These are phyloP conservation scores for Oostethus manadensis DNA, from an alignment of 2,113 vertebrate species.

Conservation along the genomic window DNA sequence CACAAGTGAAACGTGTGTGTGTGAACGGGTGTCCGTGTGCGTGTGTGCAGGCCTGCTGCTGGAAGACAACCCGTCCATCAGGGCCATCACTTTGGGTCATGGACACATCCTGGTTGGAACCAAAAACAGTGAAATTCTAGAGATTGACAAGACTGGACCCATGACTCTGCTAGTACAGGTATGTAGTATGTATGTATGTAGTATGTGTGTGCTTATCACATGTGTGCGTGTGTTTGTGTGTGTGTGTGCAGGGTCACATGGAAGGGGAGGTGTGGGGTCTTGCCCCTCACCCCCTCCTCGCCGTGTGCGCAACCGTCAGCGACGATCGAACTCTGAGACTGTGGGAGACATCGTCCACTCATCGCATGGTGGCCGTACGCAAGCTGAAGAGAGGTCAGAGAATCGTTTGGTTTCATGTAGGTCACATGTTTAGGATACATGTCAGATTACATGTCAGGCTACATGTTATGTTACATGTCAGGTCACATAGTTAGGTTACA, in stretches of 20 bases:
- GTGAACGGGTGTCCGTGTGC: background rate
- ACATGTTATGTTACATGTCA: no score
- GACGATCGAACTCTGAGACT: conserved; percentile 92
- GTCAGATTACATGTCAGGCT: no score
- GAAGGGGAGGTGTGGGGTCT: conserved; percentile 96
- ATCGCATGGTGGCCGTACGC: conserved; percentile 94
- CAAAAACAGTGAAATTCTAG: conserved; percentile 93
- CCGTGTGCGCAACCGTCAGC: conserved; percentile 90
- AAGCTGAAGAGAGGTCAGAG: conserved; percentile 91
- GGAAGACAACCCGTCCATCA: conserved; percentile 94
- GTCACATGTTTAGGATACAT: no score
- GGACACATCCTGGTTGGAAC: conserved; percentile 95
- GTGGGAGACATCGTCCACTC: conserved; percentile 92
- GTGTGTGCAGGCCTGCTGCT: conserved; percentile 79
- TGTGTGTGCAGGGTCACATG: conserved; percentile 83
- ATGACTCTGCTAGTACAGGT: conserved; percentile 80
- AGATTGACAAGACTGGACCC: conserved; percentile 93
- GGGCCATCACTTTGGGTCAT: conserved; percentile 91
- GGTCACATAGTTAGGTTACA: no score
- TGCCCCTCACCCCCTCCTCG: conserved; percentile 86
- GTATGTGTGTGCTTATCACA: background rate
- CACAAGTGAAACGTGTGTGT: no score
- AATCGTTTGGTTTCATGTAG: background rate
- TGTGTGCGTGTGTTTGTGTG: conserved; percentile 10
- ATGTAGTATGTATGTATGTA: conserved; percentile 1